Base-by-base conservation (phyloP, 2,888 invertebrate genomes). In the Meandrusa payeni region DNA sequence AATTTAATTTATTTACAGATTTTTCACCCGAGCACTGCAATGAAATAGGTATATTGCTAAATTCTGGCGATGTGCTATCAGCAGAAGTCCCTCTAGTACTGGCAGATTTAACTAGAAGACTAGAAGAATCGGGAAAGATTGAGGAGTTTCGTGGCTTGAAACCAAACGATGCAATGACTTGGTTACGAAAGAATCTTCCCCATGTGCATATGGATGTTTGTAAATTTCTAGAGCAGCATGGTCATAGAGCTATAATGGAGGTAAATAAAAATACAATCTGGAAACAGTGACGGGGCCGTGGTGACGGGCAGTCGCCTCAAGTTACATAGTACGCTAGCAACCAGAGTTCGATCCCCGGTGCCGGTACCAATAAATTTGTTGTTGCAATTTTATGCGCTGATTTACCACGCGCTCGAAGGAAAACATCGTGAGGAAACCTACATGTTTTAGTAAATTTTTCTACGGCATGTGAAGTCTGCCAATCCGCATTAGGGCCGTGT, bases 31-130 rank as follows among this genome's bases (percentile, higher is more conserved):
- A 93, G 7, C 90, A 93, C 51, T 91, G 91, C 55, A 88, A 90
- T 22, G 95, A 95, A 69, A 90, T 95, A 29, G 90, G 93, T 0
- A 60, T 88, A 13, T 69, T 96, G 11, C 78, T 95, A 22, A 91
- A 93, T 5, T 91, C 92, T 0, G 93, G 93, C 0, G 90, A 92
- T 48, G 93, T 94, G 0, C 83, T 94, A 36, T 95, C 95, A 9
- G 94, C 93, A 0, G 94, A 95, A 63, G 91, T 96, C 4, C 93
- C 94, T 0, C 69, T 76, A 7, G 80, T 83, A 0, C 57, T 91
- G 2, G 75, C 81, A 7, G 71, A 78, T 22, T 68, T 92, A 15
- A 81, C 86, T 0, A 64, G 69, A 6, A 64, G 70, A 22, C 75
- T 92, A 29, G 70, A 77, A 19, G 55, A 64, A 2, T 71, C 78